A percentile compares a stretch with the other conserved stretches of the same genome.
phyloP scores from a whole-genome alignment of 1,140 invertebrate species.

The Drosophila miranda region DNA sequence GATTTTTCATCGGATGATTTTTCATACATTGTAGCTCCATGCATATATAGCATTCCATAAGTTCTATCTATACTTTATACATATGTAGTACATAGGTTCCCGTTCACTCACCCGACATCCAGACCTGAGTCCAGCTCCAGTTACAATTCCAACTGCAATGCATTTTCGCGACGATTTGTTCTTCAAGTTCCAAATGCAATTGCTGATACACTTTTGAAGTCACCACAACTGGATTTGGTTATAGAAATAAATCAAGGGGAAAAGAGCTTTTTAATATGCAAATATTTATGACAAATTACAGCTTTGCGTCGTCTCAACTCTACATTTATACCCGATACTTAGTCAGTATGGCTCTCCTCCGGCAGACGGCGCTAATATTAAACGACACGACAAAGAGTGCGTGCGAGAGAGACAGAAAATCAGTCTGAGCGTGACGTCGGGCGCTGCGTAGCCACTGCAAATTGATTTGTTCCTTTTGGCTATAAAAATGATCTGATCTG shows the following conservation, averaged over 20 bases:
- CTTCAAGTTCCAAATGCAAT: conserved; percentile 9
- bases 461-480: no score
- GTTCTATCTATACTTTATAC: no score
- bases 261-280: conserved; percentile 26
- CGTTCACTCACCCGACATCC: conserved; percentile 58
- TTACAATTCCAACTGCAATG: conserved; percentile 36
- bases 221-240: conserved; percentile 28
- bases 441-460: no score
- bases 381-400: no score
- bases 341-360: no score
- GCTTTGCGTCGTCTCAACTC: neutral
- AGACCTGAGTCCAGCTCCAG: conserved; percentile 42
- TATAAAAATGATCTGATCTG: no score
- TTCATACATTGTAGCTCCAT: neutral
- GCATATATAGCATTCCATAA: no score
- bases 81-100: neutral
- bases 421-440: no score
- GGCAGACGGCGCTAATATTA: no score
- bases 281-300: conserved; percentile 37
- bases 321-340: no score
- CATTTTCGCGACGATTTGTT: conserved; percentile 32
- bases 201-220: conserved; percentile 15
- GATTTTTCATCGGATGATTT: conserved; percentile 22
- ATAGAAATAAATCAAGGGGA: conserved; percentile 17
- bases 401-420: no score